A percentile compares a stretch with the other conserved stretches of the same genome.
These are phyloP conservation scores for Caenorhabditis sp. DNA, from an alignment of 2,888 invertebrate genomes.

Conservation along the genomic window DNA sequence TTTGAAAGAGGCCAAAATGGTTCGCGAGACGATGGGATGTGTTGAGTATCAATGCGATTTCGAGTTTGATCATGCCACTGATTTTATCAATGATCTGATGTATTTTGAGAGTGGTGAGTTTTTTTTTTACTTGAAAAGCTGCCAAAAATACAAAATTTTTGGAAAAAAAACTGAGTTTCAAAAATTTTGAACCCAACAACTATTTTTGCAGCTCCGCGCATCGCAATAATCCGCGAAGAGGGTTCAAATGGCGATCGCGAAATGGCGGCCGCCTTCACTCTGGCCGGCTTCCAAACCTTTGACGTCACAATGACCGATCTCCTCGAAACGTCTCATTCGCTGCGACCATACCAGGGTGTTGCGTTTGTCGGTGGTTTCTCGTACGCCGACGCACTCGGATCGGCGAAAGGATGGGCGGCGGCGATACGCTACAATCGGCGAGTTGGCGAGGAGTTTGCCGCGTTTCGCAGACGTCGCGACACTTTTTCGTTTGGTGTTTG, in stretches of 20 bases:
- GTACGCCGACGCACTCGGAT: constrained; percentile 95
- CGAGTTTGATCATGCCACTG: constrained; percentile 27
- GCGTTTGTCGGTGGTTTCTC: constrained; percentile 98
- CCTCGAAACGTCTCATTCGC: constrained; percentile 38
- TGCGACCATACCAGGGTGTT: constrained; percentile 76
- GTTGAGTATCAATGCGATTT: not conserved
- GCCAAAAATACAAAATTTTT: not conserved
- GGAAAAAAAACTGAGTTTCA: no score
- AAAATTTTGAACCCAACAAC: no score
- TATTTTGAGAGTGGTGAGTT: constrained; percentile 24
- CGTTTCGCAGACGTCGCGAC: constrained; percentile 79
- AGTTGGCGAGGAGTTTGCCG: constrained; percentile 81
- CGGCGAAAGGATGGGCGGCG: constrained; percentile 79
- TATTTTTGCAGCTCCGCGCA: constrained; percentile 71
- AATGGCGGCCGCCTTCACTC: constrained; percentile 86
- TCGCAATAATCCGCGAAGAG: constrained; percentile 94
- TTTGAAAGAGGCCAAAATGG: constrained; percentile 80
- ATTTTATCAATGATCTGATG: constrained; percentile 24
- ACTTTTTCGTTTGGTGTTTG: constrained; percentile 97
- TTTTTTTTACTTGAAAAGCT: no score
- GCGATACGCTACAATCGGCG: constrained; percentile 76
- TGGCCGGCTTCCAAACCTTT: constrained; percentile 82
- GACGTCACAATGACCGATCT: constrained; percentile 76
- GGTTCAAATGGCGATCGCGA: constrained; percentile 96
- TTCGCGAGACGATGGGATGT: not conserved